Base-by-base conservation (phyloP, 2,888 invertebrate genomes). In the Trichacis sp. region DNA sequence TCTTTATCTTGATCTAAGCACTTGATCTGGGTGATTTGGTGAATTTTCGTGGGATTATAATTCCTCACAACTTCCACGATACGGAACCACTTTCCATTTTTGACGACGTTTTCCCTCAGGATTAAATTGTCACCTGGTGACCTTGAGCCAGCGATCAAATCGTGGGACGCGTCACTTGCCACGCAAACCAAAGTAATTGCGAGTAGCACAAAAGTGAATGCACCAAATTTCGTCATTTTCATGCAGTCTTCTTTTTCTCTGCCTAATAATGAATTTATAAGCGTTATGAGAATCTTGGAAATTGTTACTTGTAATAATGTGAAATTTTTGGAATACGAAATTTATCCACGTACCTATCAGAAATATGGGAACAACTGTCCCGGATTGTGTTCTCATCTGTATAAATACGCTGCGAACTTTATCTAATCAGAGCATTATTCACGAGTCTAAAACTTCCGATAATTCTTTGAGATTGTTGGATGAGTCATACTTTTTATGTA, bases 1-100 rank as follows among this genome's bases (percentile, higher is more conserved):
- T 85, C 79, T 30, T 77, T 76, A 29, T 83, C 76, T 57, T 84
- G 84, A 69, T 88, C 87, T 9, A 80, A 68, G 1, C 84, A 80
- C 9, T 73, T 71, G 9, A 87, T 69, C 64, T 82, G 78, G 0
- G 83, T 84, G 53, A 87, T 85, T 8, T 47, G 68, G 12, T 72
- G 62, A 50, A 60, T 68, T 9, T 12, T 50, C 1, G 61, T 38
- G 2, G 62, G 18, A 5, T 75, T 76, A 68, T 78, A 80, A 4
- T 57, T 69, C 45, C 66, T 64, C 29, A 75, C 46, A 1, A 48
- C 30, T 46, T 66, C 61, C 1, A 66, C 29, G 18, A 55, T 17
- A 40, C 71, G 71, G 29, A 81, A 51, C 63, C 75, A 74, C 9
- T 73, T 66, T 3, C 79, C 78, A 0, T 64, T 58, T 68, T 79